Base-by-base conservation (phyloP, 2,113 vertebrate species). In the Ptilorrhoa leucosticta region DNA sequence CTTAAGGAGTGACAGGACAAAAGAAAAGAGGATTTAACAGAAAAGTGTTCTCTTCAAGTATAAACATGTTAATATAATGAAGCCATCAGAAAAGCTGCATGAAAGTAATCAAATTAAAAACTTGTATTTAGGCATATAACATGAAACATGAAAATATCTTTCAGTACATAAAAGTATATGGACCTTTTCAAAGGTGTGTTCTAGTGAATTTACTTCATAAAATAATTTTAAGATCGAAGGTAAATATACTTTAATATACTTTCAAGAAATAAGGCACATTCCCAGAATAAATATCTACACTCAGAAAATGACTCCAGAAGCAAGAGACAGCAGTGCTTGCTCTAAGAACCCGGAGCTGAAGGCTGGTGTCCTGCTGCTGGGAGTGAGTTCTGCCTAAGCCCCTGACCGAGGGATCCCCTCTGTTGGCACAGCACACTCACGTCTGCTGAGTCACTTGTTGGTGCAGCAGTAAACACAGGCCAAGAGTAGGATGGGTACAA, bases 361-460 rank as follows among this genome's bases (percentile, higher is more conserved):
- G 42, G 47, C 37, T 60, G 26, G 30, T 30, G 1, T 6, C 13
- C 24, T 63, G 40, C 78, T 75, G 45, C 30, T 81, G 68, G 42
- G 16, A 50, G 10, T 2, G 39, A 31, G 42, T 16, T 83, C 35
- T 0, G 1, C 11, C 53, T 8, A 0, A 45, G 19, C 68, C 66
- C 75, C n/a, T 30, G 11, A 20, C 0, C 2, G 4, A 37, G 73
- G 64, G 47, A 31, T 71, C 21, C 35, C 61, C 47, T 31, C 14
- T 82, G 18, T 2, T 44, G 68, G 83, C 73, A 53, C 14, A 37
- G 71, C 61, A 27, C 24, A 7, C 65, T 39, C 33, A 7, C 64
- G 26, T 47, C 31, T 87, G 83, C 89, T 73, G 76, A 93, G 80
- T 92, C 94, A 87, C 64, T 75, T 95, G 82, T 70, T 95, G 86